Base-by-base conservation (phyloP, 1,140 invertebrate genomes). In the Pseudomyrmex pallidus region DNA sequence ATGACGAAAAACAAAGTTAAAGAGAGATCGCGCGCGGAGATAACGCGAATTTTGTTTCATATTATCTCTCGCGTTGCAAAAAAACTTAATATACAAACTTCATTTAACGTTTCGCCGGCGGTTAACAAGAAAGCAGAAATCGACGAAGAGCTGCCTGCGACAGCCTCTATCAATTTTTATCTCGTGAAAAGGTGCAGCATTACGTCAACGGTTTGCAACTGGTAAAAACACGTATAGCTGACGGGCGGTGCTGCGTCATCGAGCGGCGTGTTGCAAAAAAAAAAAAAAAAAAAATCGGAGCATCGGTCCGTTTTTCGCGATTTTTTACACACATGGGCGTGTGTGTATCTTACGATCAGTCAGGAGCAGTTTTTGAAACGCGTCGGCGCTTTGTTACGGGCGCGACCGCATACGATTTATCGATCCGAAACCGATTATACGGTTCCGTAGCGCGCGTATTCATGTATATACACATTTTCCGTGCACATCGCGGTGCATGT, bases 371-470 rank as follows among this genome's bases (percentile, higher is more conserved):
- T 64, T 57, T 63, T 35, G 35, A 59, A 63, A 77, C 15, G 67
- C 66, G 76, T 83, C 57, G 67, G 57, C 62, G 64, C 70, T 57
- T 63, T 62, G 54, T 70, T 22, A 54, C 25, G 74, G 61, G 35
- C 59, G 56, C 74, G 74, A 48, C 74, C 73, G 61, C 66, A 74
- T 12, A 48, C 15, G 77, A 87, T 87, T 87, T 87, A 87, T 87
- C 82, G 86, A 87, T 87, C 70, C 74, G 56, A 59, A 82, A 84
- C 72, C 68, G 52, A 66, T 72, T 74, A 68, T 56, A 74, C 17
- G 59, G 57, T 48, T 50, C 20, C 44, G 9, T 67, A 20, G 50
- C 25, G 52, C 73, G 35, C 25, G n/a, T 83, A 64, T 20, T 48
- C 57, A 12, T n/a, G 15, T 59, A 17, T 59, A 17, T 17, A 76